Evolutionary conservation across 2,797 vertebrate genomes (phyloP).

Genomic region (Calcarius lapponicus): DNA sequence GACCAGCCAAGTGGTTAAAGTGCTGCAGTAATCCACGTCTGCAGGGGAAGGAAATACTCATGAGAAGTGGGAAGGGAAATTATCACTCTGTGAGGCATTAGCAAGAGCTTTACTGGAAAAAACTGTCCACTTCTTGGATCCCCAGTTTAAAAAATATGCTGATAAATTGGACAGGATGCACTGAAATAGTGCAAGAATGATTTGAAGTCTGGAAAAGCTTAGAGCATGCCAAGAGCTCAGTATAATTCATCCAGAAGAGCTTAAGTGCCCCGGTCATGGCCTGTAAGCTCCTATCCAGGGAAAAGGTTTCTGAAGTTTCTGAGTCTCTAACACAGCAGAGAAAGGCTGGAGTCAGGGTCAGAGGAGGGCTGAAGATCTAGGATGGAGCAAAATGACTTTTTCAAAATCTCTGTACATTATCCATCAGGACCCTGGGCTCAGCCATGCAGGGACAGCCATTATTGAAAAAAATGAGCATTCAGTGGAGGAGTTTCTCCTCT

Average conservation of each 20-base stretch:
- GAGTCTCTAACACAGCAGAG: not conserved
- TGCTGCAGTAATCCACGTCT: constrained; percentile 11
- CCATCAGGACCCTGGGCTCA: not conserved
- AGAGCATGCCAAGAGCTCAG: constrained; percentile 1
- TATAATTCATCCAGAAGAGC: constrained; percentile 32
- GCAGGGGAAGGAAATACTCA: not conserved
- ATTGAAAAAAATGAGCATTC: constrained; percentile 4
- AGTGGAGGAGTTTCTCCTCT: not conserved
- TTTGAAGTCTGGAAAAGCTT: constrained; percentile 37
- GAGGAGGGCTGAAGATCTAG: not conserved
- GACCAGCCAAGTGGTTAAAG: not conserved
- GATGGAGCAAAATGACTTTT: not conserved
- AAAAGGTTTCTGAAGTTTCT: constrained; percentile 20
- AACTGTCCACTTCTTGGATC: constrained; percentile 19
- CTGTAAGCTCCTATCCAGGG: not conserved
- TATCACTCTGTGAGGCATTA: not conserved
- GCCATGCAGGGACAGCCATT: not conserved
- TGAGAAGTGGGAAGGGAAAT: not conserved
- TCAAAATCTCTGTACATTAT: not conserved
- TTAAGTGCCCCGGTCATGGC: constrained; percentile 21
- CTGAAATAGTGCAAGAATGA: not conserved
- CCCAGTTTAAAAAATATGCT: not conserved
- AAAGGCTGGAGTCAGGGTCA: not conserved
- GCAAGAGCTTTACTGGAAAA: constrained; percentile 37
- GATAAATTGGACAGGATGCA: constrained; percentile 44